Base-by-base conservation (phyloP, 2,888 invertebrate genomes). In the Cephus sareptanus region DNA sequence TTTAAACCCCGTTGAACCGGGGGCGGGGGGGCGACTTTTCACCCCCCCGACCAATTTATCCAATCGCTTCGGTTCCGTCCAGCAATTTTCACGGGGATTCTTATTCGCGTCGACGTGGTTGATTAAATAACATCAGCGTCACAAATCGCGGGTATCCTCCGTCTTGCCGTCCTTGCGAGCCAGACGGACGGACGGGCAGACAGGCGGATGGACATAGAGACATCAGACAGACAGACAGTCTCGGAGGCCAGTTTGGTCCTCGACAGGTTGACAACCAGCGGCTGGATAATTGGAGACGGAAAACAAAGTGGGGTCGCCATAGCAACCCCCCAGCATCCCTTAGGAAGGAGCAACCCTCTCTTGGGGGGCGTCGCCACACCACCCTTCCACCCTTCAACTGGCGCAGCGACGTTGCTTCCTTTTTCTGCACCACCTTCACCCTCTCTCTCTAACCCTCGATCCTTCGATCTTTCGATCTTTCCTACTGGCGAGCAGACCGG, bases 251-350 rank as follows among this genome's bases (percentile, higher is more conserved):
- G 31, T 71, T 71, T n/a, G 71, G 31, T 33, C 30, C 31, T 71
- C 71, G 71, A 68, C 83, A 79, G 86, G 86, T 87, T 87, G 86
- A 85, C 86, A 85, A 86, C 85, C 84, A 80, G 83, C 77, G 82
- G 81, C 82, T 79, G 79, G 86, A 85, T 88, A 88, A 88, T 88
- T 87, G 85, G 83, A 86, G 86, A 86, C 81, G 79, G 86, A 87
- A 87, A 88, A 89, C 87, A 88, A 83, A 85, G 87, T 87, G 82
- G 81, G 76, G 81, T 85, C 75, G 73, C 85, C 85, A 89, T 89
- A 83, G 87, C 81, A 85, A 89, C 89, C 78, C 87, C 87, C 73
- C 75, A 81, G 81, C 86, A 81, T 86, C 85, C 83, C 81, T 85
- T 83, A 56, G 34, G 31, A 31, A 31, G 15, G 69, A 33, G 4